A percentile compares a stretch with the other conserved stretches of the same genome.
Conservation (phyloP, 2,888 invertebrate species). For the Lysandra coridon region DNA sequence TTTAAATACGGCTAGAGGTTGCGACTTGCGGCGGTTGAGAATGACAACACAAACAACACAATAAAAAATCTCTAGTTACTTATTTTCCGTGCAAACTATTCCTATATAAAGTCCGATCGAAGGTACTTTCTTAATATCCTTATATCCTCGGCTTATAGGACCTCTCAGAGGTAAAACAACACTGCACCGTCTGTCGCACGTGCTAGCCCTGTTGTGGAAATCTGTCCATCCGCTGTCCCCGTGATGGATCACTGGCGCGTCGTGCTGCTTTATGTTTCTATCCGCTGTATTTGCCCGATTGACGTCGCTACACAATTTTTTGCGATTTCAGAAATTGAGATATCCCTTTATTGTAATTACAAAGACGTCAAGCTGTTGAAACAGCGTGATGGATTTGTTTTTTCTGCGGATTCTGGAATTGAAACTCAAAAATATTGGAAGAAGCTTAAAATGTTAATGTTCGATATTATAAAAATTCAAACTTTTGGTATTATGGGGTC, state of each 20-base stretch:
- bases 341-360: slow-evolving; percentile 34
- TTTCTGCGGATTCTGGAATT: background rate
- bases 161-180: background rate
- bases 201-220: slow-evolving; percentile 43
- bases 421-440: too few relatives aligned
- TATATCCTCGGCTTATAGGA: background rate
- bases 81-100: too few relatives aligned
- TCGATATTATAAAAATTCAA: too few relatives aligned
- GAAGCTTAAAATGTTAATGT: too few relatives aligned
- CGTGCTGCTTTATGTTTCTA: slow-evolving; percentile 49
- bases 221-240: slow-evolving; percentile 45
- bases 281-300: slow-evolving; percentile 45
- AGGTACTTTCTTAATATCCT: background rate
- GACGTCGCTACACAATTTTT: slow-evolving; percentile 51
- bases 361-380: slow-evolving; percentile 17
- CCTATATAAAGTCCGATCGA: too few relatives aligned
- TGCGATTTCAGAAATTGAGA: slow-evolving; percentile 43
- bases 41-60: too few relatives aligned
- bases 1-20: too few relatives aligned
- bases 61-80: too few relatives aligned
- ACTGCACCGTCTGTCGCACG: background rate
- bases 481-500: too few relatives aligned
- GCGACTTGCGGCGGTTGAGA: too few relatives aligned
- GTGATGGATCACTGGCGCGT: slow-evolving; percentile 50
- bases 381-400: slow-evolving; percentile 24